Base-by-base conservation (phyloP, 2,797 vertebrate species). In the Sebastes reedi region DNA sequence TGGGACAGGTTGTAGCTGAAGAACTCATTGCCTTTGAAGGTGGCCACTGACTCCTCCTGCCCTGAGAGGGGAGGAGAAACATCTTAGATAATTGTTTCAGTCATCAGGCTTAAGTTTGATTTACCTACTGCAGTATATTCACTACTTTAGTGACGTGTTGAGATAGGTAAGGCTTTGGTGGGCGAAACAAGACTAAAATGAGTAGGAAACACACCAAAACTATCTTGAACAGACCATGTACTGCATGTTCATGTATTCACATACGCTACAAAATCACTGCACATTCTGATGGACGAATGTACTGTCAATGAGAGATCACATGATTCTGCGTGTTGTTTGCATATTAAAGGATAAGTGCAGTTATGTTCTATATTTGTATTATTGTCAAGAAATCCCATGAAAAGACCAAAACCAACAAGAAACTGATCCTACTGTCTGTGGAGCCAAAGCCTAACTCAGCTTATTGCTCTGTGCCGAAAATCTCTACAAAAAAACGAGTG, bases 1-100 rank as follows among this genome's bases (percentile, higher is more conserved):
- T 97, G 97, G 1, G 98, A 98, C 85, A 98, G 96, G 96, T 99
- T 97, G 90, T 98, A 99, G 96, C 97, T 99, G 97, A 99, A 99
- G 95, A 97, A 99, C 90, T 99, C 98, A 32, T 96, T 97, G 90
- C 98, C 98, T 88, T 96, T 96, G 95, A 97, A 98, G 39, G 98
- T 99, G 72, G 97, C 98, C 94, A 98, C 96, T 10, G 97, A 98
- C 91, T 98, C 97, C 84, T 96, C 96, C 90, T 97, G 97, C 88
- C 97, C 98, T 98, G 81, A 69, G 88, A 74, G 66, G 75, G 79
- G 73, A 88, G 82, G 50, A 87, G 60, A 88, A 77, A 70, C 32
- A 79, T 81, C 65, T 92, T 85, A 90, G 84, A 75, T 60, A 60
- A 16, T 55, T 36, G 22, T 65, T 52, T 50, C 20, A 42, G 54